Evolutionary conservation across 2,888 invertebrate genomes (phyloP).

Genomic region (Cantharis flavilabris): DNA sequence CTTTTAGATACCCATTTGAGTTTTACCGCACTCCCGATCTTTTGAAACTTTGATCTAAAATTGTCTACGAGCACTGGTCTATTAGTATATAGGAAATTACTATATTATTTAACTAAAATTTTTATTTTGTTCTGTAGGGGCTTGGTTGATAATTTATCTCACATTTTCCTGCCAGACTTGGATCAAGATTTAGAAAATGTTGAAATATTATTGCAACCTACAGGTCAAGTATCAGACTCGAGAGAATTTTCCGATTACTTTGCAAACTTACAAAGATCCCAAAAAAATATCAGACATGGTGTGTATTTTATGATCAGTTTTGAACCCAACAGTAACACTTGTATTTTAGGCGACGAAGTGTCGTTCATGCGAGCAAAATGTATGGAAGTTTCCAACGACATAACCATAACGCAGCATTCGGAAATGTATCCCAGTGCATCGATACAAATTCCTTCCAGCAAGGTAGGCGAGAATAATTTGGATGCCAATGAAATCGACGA

Average conservation of each 20-base stretch:
- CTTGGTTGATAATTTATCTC: slow-evolving; percentile 53
- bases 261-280: slow-evolving; percentile 40
- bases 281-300: slow-evolving; percentile 54
- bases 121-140: slow-evolving; percentile 43
- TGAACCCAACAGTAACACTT: background rate
- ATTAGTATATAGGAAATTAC: background rate
- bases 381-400: background rate
- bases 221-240: slow-evolving; percentile 47
- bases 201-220: slow-evolving; percentile 56
- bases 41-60: no score
- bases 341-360: background rate
- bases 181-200: slow-evolving; percentile 61
- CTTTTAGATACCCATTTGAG: no score
- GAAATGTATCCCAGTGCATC: background rate
- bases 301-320: slow-evolving; percentile 45
- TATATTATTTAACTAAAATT: background rate
- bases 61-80: no score
- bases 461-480: background rate
- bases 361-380: background rate
- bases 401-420: background rate
- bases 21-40: no score
- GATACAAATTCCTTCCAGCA: background rate
- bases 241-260: slow-evolving; percentile 53
- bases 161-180: slow-evolving; percentile 61
- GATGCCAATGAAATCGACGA: slow-evolving; percentile 1